phyloP scores from a whole-genome alignment of 2,797 vertebrate genomes.

The Pantherophis alleghaniensis region DNA sequence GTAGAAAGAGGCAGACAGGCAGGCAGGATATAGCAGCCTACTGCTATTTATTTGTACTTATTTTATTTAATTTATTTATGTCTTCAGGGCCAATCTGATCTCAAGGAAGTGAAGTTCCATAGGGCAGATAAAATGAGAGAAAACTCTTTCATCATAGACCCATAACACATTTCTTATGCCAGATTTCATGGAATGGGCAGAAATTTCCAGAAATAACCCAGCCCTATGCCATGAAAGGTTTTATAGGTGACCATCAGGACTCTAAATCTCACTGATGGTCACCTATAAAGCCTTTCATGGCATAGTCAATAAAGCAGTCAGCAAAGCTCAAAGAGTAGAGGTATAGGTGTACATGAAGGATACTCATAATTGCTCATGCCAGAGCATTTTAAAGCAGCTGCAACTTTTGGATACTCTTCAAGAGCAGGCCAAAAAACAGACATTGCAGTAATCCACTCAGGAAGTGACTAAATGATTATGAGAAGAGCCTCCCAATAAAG shows the following conservation, averaged over 20 bases:
- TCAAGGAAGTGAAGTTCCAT: too few relatives aligned
- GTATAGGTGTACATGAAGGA: not conserved
- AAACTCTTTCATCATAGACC: not conserved
- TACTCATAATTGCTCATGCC: not conserved
- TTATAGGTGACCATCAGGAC: not conserved
- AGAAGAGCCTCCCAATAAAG: not conserved
- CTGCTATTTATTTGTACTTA: not conserved
- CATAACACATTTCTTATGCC: not conserved
- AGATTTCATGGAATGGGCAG: not conserved
- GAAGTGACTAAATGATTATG: not conserved
- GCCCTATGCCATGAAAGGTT: not conserved
- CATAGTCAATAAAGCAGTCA: not conserved
- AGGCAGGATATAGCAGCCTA: not conserved
- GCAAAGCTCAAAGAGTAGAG: not conserved
- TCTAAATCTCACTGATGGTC: not conserved
- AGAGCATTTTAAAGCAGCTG: not conserved
- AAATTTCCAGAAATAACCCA: not conserved
- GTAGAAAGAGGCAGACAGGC: not conserved
- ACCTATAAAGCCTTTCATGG: too few relatives aligned
- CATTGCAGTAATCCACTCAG: not conserved
- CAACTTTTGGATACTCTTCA: not conserved
- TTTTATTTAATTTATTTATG: not conserved
- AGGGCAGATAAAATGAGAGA: not conserved
- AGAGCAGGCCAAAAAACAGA: not conserved
- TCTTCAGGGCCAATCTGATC: not conserved